These are phyloP conservation scores for Leptogaster cylindrica DNA, from an alignment of 2,888 invertebrate species.

Conservation along the genomic window DNA sequence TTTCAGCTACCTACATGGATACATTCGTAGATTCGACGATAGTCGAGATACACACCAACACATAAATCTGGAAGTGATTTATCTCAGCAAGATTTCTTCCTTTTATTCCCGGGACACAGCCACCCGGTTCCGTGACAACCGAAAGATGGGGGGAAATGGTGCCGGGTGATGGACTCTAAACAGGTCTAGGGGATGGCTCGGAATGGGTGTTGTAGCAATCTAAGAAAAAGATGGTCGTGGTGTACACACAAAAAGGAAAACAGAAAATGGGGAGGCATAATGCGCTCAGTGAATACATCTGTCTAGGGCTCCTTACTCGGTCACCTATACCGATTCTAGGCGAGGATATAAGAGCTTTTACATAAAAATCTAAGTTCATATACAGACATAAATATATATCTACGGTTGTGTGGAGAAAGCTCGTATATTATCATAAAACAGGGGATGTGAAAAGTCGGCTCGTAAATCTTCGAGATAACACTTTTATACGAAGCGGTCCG, in stretches of 20 bases:
- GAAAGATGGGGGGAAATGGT: no score
- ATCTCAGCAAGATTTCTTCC: conserved; percentile 40
- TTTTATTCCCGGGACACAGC: conserved; percentile 21
- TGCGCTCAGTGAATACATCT: conserved; percentile 24
- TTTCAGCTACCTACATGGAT: conserved; percentile 26
- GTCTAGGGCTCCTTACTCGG: conserved; percentile 34
- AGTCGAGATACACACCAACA: conserved; percentile 30
- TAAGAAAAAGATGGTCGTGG: conserved; percentile 31
- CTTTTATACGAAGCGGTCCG: conserved; percentile 64
- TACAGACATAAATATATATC: conserved; percentile 12
- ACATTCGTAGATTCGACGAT: conserved; percentile 27
- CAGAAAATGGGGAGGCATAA: conserved; percentile 10
- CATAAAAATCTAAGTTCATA: conserved; percentile 15
- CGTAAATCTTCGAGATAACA: conserved; percentile 64
- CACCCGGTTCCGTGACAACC: no score
- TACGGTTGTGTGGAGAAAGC: conserved; percentile 24
- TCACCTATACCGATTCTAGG: conserved; percentile 28
- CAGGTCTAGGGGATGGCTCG: not conserved
- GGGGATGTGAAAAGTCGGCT: conserved; percentile 63
- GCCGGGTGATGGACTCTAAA: no score
- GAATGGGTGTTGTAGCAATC: conserved; percentile 24
- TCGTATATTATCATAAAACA: conserved; percentile 49
- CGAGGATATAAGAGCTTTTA: conserved; percentile 18
- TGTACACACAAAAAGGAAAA: conserved; percentile 33
- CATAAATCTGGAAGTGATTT: conserved; percentile 42